Percentiles rank a stretch among this genome's conserved stretches.
Evolutionary conservation across 2,888 invertebrate genomes (phyloP).

Genomic region (Andrena haemorrhoa): DNA sequence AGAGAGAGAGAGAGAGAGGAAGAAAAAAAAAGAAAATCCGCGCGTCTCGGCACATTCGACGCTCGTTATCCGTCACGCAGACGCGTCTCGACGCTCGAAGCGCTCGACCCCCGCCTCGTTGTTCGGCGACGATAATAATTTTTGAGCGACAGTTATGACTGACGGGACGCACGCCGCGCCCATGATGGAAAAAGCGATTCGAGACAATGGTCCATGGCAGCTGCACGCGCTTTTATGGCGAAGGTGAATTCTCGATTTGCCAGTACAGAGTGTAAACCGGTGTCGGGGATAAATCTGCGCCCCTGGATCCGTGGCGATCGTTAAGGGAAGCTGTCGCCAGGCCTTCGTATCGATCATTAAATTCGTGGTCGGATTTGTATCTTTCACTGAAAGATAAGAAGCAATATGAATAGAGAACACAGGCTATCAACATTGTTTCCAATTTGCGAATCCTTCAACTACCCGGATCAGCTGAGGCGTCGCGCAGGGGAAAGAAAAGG

Average conservation of each 20-base stretch:
- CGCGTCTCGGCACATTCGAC: slow-evolving; percentile 1
- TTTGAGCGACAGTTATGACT: slow-evolving; percentile 61
- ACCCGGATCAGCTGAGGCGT: background rate
- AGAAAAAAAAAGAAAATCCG: background rate
- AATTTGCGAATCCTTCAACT: background rate
- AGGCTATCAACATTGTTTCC: background rate
- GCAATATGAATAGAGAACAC: no score
- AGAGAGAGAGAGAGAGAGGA: background rate
- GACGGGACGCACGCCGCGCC: slow-evolving; percentile 16
- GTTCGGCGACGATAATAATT: slow-evolving; percentile 53
- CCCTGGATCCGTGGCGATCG: no score
- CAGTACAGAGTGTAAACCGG: background rate
- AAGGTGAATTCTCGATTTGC: background rate
- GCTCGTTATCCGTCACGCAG: slow-evolving; percentile 42
- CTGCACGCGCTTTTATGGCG: slow-evolving; percentile 14
- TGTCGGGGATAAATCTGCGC: background rate
- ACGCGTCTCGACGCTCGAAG: slow-evolving; percentile 32
- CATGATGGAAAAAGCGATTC: slow-evolving; percentile 15
- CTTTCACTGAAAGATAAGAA: no score
- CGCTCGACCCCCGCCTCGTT: slow-evolving; percentile 12
- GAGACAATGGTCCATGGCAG: slow-evolving; percentile 25
- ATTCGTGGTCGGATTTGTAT: no score
- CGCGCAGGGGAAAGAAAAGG: background rate
- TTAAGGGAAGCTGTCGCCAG: no score
- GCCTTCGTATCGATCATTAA: no score